Evolutionary conservation across 1,140 invertebrate species (phyloP), one percentile per base, ranked within the genome.

Genomic region (Plutomurus gul): DNA sequence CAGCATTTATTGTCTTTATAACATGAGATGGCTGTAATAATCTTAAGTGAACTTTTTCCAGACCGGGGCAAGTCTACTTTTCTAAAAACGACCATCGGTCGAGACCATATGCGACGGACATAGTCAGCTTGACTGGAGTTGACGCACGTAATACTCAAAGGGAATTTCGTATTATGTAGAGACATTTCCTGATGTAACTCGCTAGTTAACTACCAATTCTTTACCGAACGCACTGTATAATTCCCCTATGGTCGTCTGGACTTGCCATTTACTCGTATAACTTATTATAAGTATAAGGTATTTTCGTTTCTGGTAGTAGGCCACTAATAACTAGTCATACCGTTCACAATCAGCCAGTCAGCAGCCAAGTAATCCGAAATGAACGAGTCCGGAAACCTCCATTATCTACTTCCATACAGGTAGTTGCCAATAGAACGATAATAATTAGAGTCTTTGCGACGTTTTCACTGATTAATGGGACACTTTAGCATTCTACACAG

Each of bases 361-460:
- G n/a, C n/a, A n/a, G n/a, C n/a, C n/a, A n/a, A n/a, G n/a, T n/a
- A n/a, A n/a, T n/a, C n/a, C n/a, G n/a, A n/a, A n/a, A n/a, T n/a
- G n/a, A n/a, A n/a, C n/a, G n/a, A n/a, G n/a, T n/a, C 70, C 70
- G 70, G 70, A 72, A 72, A 72, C 70, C 33, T 72, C 70, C 36
- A 72, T 72, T 72, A 72, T 8, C 36, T 72, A 20, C 16, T 71
- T 72, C 36, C 70, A 72, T 40, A 72, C 70, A 72, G 39, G 39
- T 65, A 72, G 39, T 39, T 40, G 70, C 36, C 70, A 39, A 72
- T 40, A 33, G 3, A 8, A 72, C 22, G n/a, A 72, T 43, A 40
- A 43, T 72, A 72, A 72, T 72, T 72, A 72, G 70, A 72, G 70
- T 72, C 70, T 40, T 72, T 72, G 36, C 39, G 70, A 43, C 70